These are phyloP conservation scores for Sarcophaga caerulescens DNA, from an alignment of 2,888 invertebrate species.

Conservation along the genomic window DNA sequence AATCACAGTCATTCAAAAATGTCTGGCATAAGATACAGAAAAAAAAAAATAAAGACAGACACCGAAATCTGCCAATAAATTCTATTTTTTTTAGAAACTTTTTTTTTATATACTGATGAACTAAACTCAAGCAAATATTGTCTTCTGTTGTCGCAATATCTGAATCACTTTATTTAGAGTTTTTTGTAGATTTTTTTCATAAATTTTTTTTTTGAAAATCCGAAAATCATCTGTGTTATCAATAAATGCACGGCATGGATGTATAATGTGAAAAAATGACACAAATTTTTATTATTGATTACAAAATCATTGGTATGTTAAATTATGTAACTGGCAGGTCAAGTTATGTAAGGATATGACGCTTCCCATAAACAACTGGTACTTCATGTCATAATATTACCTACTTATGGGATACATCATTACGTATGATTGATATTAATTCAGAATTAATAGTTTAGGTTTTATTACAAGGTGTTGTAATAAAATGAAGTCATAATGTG, in stretches of 20 bases:
- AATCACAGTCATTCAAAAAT: conserved; percentile 15
- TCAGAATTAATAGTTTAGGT: neutral
- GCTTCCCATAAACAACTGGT: neutral
- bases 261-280: neutral
- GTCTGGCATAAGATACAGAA: neutral
- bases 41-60: neutral
- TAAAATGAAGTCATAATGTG: too few species aligned
- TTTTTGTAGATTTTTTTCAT: too few species aligned
- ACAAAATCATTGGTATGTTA: conserved; percentile 28
- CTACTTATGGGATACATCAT: neutral
- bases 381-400: neutral
- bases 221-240: conserved; percentile 22
- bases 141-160: neutral
- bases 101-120: neutral
- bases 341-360: conserved; percentile 11
- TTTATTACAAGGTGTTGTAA: neutral
- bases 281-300: conserved; percentile 23
- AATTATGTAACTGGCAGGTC: neutral
- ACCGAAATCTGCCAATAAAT: conserved; percentile 28
- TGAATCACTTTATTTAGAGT: too few species aligned
- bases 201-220: neutral
- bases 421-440: conserved; percentile 31
- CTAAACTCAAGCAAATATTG: neutral
- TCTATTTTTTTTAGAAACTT: neutral
- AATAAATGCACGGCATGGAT: neutral